Evolutionary conservation across 2,797 vertebrate genomes (phyloP).

Genomic region (Otolemur crassicaudatus): DNA sequence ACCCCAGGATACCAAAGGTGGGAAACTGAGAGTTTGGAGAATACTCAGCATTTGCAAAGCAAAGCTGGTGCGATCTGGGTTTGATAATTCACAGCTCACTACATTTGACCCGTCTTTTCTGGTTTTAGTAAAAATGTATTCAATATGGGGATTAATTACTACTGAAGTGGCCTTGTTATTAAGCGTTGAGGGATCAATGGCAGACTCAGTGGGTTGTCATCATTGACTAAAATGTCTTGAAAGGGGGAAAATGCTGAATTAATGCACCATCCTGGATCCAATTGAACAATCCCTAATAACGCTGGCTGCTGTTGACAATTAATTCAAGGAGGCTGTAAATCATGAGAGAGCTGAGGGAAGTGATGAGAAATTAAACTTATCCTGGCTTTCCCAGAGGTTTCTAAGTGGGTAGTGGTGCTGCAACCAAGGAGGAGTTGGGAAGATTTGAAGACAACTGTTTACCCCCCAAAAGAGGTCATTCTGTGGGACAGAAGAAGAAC

Average conservation of each 20-base stretch:
- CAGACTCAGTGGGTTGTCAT: conserved; percentile 60
- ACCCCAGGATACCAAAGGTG: not conserved
- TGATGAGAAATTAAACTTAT: not conserved
- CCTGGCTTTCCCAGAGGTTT: not conserved
- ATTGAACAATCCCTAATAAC: conserved; percentile 66
- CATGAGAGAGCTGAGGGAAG: not conserved
- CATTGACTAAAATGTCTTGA: conserved; percentile 38
- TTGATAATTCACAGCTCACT: conserved; percentile 43
- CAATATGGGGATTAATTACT: conserved; percentile 83
- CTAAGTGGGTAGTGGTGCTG: not conserved
- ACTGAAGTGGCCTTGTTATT: conserved; percentile 72
- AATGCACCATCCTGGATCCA: conserved; percentile 71
- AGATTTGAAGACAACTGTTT: not conserved
- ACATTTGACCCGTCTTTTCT: conserved; percentile 42
- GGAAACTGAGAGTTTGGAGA: not conserved
- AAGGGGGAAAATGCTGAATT: conserved; percentile 63
- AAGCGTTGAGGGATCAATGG: conserved; percentile 63
- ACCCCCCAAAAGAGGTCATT: not conserved
- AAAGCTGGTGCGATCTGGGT: not conserved
- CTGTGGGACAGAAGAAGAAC: not conserved
- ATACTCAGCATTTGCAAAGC: not conserved
- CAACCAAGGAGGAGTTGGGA: not conserved
- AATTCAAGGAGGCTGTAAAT: not conserved
- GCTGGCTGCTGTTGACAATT: conserved; percentile 63
- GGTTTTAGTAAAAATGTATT: conserved; percentile 76